These are phyloP conservation scores for Euplagia quadripunctaria DNA, from an alignment of 2,888 invertebrate genomes.

Conservation along the genomic window DNA sequence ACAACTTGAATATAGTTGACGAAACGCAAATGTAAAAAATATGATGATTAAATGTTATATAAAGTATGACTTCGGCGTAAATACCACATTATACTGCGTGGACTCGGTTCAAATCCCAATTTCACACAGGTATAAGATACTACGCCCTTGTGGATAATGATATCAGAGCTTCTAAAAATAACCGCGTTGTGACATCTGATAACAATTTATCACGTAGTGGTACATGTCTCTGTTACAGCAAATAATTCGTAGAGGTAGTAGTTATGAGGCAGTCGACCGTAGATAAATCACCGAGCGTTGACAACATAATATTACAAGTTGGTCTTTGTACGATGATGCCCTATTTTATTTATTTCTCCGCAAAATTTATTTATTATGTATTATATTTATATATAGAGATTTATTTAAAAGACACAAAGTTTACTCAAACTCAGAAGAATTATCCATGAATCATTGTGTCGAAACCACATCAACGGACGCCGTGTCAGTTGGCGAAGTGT, in stretches of 20 bases:
- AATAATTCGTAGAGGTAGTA: slow-evolving; percentile 44
- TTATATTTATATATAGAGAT: not conserved
- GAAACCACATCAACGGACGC: no score
- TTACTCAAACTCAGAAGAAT: not conserved
- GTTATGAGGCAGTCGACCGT: slow-evolving; percentile 43
- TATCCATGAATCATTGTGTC: no score
- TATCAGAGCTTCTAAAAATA: slow-evolving; percentile 21
- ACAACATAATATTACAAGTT: slow-evolving; percentile 30
- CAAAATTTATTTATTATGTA: not conserved
- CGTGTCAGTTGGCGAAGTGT: no score
- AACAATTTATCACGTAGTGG: slow-evolving; percentile 36
- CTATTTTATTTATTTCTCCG: not conserved
- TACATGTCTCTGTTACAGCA: slow-evolving; percentile 35
- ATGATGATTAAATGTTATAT: no score
- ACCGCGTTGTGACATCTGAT: slow-evolving; percentile 16
- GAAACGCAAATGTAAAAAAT: no score
- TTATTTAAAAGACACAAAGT: not conserved
- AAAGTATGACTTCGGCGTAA: no score
- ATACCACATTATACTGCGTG: no score
- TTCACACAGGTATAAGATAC: no score
- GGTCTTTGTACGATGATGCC: slow-evolving; percentile 7
- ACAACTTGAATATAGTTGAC: no score
- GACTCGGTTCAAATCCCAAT: no score
- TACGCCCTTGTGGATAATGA: not conserved
- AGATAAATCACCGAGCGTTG: slow-evolving; percentile 47